Evolutionary conservation across 2,113 vertebrate genomes (phyloP).

Genomic region (Rhea americana): DNA sequence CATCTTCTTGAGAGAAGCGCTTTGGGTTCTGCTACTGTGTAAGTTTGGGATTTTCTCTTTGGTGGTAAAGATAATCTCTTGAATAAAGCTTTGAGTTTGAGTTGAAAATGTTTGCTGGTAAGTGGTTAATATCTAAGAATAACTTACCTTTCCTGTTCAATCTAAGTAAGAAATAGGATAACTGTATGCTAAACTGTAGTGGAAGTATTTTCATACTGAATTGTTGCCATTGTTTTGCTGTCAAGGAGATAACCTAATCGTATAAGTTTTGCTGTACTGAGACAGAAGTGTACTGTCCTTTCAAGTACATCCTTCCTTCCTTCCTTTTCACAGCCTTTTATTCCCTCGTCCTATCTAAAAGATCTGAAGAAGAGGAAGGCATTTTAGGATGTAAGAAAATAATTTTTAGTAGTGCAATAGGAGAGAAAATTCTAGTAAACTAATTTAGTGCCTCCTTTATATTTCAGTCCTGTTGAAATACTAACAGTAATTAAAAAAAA

Average conservation of each 20-base stretch:
- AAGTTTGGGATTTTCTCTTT: constrained; percentile 64
- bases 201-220: not conserved
- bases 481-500: not conserved
- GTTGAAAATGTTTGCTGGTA: constrained; percentile 11
- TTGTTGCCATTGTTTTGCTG: not conserved
- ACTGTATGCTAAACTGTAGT: not conserved
- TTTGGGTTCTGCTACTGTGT: constrained; percentile 81
- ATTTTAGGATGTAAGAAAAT: not conserved
- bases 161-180: not conserved
- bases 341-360: not conserved
- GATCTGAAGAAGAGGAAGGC: not conserved
- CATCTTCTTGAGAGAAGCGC: constrained; percentile 86
- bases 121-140: constrained; percentile 6
- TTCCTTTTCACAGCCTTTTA: not conserved
- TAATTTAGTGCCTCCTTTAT: not conserved
- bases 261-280: not conserved
- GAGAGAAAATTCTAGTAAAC: not conserved
- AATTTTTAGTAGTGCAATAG: not conserved
- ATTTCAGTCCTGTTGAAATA: not conserved
- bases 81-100: constrained; percentile 19
- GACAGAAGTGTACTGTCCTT: not conserved
- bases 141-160: not conserved
- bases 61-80: constrained; percentile 14
- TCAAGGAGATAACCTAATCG: not conserved
- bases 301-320: not conserved